Conservation (phyloP, 2,113 vertebrate genomes). For the Neolamprologus variostigma region DNA sequence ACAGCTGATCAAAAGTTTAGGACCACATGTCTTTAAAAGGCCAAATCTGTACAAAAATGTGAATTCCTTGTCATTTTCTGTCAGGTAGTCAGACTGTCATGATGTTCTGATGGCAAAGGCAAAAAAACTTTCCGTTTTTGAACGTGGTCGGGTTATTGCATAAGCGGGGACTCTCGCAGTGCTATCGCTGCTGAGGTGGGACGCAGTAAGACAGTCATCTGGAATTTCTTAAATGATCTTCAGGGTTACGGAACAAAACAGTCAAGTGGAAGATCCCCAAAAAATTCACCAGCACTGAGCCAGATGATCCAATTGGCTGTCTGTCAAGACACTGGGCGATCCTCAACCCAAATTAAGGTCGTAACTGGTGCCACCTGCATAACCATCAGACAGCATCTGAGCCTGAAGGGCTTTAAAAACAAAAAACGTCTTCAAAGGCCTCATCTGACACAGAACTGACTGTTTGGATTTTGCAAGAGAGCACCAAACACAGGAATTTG, state of each 20-base stretch:
- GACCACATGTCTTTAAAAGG: not conserved
- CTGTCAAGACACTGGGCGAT: not conserved
- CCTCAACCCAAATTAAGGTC: not conserved
- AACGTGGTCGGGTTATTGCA: not conserved
- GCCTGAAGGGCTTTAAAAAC: not conserved
- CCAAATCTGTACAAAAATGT: not conserved
- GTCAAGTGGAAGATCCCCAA: not conserved
- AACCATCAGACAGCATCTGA: not conserved
- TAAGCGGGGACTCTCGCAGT: not conserved
- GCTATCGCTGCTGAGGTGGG: not conserved
- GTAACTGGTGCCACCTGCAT: not conserved
- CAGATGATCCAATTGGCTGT: not conserved
- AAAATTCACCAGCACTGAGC: not conserved
- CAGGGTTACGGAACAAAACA: not conserved
- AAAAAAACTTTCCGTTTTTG: not conserved
- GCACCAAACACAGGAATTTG: not conserved
- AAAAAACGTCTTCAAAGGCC: not conserved
- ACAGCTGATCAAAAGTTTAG: not conserved
- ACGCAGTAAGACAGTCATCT: not conserved
- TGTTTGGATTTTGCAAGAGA: not conserved
- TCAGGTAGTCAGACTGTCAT: not conserved
- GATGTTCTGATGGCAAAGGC: accelerated
- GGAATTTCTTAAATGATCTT: not conserved
- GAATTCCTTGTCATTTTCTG: not conserved
- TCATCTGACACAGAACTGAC: not conserved